Evolutionary conservation across 2,888 invertebrate species (phyloP), one percentile per base, ranked within the genome.

Genomic region (Spatulosminthurus flaviceps): DNA sequence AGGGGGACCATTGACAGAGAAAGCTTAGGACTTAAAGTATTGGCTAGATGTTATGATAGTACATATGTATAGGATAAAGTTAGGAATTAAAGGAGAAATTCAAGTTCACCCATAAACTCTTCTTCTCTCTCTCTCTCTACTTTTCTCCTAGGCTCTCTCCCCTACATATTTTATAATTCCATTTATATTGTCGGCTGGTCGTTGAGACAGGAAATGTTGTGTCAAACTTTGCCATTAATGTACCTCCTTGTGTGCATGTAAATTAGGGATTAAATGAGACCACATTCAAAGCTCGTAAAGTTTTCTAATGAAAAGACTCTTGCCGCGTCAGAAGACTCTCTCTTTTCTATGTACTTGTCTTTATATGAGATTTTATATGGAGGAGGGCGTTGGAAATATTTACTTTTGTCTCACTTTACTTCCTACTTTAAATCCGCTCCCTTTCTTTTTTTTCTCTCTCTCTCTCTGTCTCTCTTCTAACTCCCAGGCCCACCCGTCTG

Each of bases 281-380:
- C 61, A 72, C 71, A 78, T 78, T 78, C 77, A 78, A 78, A 78
- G 72, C 78, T 72, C 78, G 77, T 77, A 77, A 77, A 77, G 77
- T 77, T 77, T 77, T 77, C 77, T 77, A 77, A 77, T 77, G 77
- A 77, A 77, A 77, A 77, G 76, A 76, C 76, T 76, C 76, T 76
- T 76, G 76, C 76, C 76, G 76, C 76, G 76, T 67, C 43, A 43
- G 9, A 22, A 60, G 74, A 74, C 74, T n/a, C 24, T 24, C 41
- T 24, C 60, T 60, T n/a, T 21, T 60, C 60, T 60, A 19, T 60
- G n/a, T 21, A 21, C 60, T 60, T 60, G 7, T 60, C 60, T 60
- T 9, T 9, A 34, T 34, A 34, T 9, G 9, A 9, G 34, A 34
- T 34, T 34, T 9, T 34, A 34, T 34, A 9, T 4, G 34, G 34